phyloP scores from a whole-genome alignment of 2,113 vertebrate species.

The Erythrolamprus reginae region DNA sequence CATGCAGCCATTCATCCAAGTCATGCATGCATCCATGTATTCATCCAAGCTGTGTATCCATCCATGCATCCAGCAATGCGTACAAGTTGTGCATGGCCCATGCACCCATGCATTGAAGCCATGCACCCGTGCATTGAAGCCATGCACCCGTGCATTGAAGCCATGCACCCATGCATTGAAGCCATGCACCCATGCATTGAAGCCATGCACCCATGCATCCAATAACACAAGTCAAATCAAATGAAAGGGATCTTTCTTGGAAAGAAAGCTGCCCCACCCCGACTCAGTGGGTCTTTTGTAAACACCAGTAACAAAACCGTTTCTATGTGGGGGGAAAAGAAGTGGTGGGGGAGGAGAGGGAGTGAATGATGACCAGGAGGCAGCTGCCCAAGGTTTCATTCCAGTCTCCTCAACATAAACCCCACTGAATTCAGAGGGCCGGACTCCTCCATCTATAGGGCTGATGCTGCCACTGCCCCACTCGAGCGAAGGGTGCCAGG shows the following conservation, averaged over 20 bases:
- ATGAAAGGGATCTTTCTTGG: accelerated
- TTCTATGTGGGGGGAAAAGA: not conserved
- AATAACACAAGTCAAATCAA: not conserved
- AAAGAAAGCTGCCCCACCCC: not conserved
- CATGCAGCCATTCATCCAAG: too few relatives aligned
- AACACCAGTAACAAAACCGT: not conserved
- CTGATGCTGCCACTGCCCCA: not conserved
- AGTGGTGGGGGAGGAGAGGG: not conserved
- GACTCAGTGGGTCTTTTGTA: not conserved
- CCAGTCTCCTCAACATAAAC: not conserved
- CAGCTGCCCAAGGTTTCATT: not conserved
- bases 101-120: too few relatives aligned
- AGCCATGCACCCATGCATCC: not conserved
- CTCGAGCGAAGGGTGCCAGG: not conserved
- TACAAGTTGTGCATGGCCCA: too few relatives aligned
- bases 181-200: too few relatives aligned
- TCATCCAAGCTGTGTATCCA: too few relatives aligned
- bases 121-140: too few relatives aligned
- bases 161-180: too few relatives aligned
- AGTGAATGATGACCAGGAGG: not conserved
- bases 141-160: too few relatives aligned
- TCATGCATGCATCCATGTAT: too few relatives aligned
- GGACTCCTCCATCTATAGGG: not conserved
- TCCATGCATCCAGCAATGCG: too few relatives aligned
- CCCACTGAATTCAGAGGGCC: not conserved